Evolutionary conservation across 1,140 invertebrate genomes (phyloP).

Genomic region (Panonychus citri): DNA sequence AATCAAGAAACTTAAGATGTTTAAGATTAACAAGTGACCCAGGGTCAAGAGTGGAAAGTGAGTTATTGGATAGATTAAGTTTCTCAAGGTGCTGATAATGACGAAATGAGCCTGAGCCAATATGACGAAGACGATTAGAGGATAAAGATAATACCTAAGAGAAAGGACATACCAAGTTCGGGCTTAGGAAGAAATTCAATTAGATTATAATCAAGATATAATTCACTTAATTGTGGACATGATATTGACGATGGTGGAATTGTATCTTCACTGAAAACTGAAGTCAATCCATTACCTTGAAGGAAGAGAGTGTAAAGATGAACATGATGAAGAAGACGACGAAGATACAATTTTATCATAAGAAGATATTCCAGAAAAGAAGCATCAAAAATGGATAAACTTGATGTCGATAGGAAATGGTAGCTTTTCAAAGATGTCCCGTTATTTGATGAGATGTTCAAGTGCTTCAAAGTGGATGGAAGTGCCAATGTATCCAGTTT

Average conservation of each 20-base stretch:
- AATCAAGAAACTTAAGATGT: slow-evolving; percentile 41
- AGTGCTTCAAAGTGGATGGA: slow-evolving; percentile 12
- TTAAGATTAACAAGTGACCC: slow-evolving; percentile 39
- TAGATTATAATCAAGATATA: too few species aligned
- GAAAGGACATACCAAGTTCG: slow-evolving; percentile 26
- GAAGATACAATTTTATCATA: too few species aligned
- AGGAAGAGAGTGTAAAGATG: neutral
- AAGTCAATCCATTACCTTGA: neutral
- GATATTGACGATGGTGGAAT: too few species aligned
- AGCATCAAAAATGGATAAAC: too few species aligned
- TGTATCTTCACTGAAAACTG: neutral
- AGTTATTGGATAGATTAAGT: slow-evolving; percentile 38
- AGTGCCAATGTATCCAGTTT: slow-evolving; percentile 7
- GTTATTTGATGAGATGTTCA: slow-evolving; percentile 49
- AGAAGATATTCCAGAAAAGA: too few species aligned
- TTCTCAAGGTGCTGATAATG: slow-evolving; percentile 13
- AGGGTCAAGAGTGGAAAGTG: slow-evolving; percentile 39
- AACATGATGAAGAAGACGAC: too few species aligned
- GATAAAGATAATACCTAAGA: slow-evolving; percentile 30
- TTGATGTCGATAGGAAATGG: too few species aligned
- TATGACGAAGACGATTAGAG: slow-evolving; percentile 14
- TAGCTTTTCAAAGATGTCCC: slow-evolving; percentile 23
- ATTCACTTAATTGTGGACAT: too few species aligned
- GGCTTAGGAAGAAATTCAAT: too few species aligned
- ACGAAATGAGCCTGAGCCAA: slow-evolving; percentile 12